Conservation (phyloP, 2,888 invertebrate species). For the Rotaria socialis region DNA sequence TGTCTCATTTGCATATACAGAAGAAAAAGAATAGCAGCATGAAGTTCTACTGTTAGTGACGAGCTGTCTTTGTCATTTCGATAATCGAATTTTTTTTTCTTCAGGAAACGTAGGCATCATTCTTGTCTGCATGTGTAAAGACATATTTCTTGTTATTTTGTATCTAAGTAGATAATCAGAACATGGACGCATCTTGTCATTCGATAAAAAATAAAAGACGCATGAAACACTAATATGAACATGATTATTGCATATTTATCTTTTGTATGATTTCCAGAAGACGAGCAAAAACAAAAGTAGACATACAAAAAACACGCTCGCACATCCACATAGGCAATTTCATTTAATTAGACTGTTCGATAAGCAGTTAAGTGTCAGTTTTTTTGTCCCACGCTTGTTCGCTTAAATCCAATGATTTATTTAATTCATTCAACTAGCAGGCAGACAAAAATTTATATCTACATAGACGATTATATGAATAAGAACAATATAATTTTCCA, state of each 20-base stretch:
- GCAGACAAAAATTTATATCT: not conserved
- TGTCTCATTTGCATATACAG: not conserved
- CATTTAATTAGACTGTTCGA: not conserved
- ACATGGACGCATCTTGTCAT: not conserved
- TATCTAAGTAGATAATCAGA: not conserved
- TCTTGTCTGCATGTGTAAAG: not conserved
- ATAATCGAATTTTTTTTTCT: conserved; percentile 6
- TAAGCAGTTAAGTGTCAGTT: not conserved
- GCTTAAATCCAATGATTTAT: not conserved
- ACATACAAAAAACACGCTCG: no score
- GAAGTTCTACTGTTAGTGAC: not conserved
- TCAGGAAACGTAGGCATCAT: not conserved
- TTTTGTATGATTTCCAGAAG: not conserved
- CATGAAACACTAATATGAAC: not conserved
- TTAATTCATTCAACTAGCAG: not conserved
- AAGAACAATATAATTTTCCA: not conserved
- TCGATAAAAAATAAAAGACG: not conserved
- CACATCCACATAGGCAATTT: not conserved
- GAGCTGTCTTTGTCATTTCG: not conserved
- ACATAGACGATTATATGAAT: not conserved
- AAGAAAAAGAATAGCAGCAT: not conserved
- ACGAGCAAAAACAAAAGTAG: not conserved
- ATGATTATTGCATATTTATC: not conserved
- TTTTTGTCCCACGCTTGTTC: not conserved
- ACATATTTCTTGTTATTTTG: not conserved